Evolutionary conservation across 2,113 vertebrate species (phyloP).

Genomic region (Hystrix brachyura): DNA sequence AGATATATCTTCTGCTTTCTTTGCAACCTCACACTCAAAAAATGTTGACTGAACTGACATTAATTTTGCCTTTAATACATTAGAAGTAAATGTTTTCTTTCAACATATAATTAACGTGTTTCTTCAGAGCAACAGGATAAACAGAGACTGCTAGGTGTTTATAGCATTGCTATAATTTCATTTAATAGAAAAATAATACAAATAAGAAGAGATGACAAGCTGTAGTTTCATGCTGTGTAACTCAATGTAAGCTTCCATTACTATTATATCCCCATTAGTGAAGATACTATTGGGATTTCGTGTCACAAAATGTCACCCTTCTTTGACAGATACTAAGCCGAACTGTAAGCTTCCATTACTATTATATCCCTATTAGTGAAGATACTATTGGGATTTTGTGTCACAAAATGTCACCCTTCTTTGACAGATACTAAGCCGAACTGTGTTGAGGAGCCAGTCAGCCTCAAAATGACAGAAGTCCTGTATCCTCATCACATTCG

Average conservation of each 20-base stretch:
- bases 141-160: conserved; percentile 46
- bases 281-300: background rate
- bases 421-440: conserved; percentile 30
- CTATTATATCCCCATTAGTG: background rate
- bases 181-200: conserved; percentile 47
- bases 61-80: conserved; percentile 57
- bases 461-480: background rate
- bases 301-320: background rate
- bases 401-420: background rate
- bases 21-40: conserved; percentile 37
- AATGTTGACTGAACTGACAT: conserved; percentile 38
- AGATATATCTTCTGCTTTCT: conserved; percentile 18
- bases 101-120: conserved; percentile 47
- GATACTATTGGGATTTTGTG: background rate
- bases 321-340: conserved; percentile 35
- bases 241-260: background rate
- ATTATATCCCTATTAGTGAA: background rate
- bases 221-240: background rate
- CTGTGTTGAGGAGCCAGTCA: background rate
- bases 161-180: conserved; percentile 31
- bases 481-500: background rate
- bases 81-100: conserved; percentile 58
- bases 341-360: background rate
- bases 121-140: conserved; percentile 47
- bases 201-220: background rate